phyloP scores from a whole-genome alignment of 2,888 invertebrate genomes.

The Chaetogeoica ovagalla region DNA sequence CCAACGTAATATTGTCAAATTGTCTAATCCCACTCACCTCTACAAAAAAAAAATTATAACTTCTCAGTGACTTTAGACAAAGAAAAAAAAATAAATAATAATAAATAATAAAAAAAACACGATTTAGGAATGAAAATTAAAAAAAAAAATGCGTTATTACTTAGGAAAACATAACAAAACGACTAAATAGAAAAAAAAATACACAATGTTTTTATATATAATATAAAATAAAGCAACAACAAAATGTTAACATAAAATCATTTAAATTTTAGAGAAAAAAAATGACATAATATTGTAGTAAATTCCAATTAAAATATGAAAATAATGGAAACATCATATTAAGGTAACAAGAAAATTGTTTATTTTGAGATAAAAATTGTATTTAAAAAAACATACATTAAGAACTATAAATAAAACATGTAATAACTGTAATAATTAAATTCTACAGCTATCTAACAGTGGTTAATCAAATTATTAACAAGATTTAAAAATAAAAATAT shows the following conservation, averaged over 20 bases:
- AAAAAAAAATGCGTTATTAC: constrained; percentile 46
- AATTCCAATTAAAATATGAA: constrained; percentile 50
- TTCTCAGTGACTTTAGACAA: constrained; percentile 42
- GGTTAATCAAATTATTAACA: constrained; percentile 52
- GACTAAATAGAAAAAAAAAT: constrained; percentile 50
- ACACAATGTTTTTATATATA: constrained; percentile 44
- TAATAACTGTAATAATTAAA: constrained; percentile 40
- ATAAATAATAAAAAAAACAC: constrained; percentile 32
- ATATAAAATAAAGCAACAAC: constrained; percentile 52
- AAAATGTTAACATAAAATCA: constrained; percentile 51
- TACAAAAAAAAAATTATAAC: constrained; percentile 31
- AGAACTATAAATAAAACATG: constrained; percentile 50
- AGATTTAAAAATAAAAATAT: constrained; percentile 29
- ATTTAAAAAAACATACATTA: constrained; percentile 24
- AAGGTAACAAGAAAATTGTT: constrained; percentile 37
- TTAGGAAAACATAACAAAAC: constrained; percentile 53
- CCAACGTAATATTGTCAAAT: constrained; percentile 43
- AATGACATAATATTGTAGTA: constrained; percentile 19
- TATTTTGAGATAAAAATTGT: constrained; percentile 46
- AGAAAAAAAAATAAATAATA: constrained; percentile 1
- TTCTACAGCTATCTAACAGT: constrained; percentile 44
- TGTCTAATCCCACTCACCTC: constrained; percentile 51
- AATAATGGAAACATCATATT: constrained; percentile 44
- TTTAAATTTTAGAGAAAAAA: constrained; percentile 47
- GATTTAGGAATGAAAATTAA: constrained; percentile 51